Evolutionary conservation across 2,888 invertebrate species (phyloP), one percentile per base, ranked within the genome.

Genomic region (Trimorus sp.): DNA sequence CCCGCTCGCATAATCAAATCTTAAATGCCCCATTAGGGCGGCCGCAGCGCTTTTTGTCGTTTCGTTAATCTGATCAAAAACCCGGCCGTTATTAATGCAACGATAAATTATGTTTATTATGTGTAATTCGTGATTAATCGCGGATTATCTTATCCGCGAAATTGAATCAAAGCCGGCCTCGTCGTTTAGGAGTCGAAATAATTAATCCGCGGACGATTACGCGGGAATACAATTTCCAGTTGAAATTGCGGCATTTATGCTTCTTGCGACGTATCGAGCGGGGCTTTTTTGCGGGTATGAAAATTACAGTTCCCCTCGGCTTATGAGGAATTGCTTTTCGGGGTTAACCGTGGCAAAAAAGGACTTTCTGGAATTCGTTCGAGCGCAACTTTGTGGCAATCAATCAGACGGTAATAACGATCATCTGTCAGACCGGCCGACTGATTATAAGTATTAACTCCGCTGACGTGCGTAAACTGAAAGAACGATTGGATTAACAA

Each of bases 1-100:
- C 60, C 40, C 40, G 15, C n/a, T 66, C 74, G 54, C 62, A 68
- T 74, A 74, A 79, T 79, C 69, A 79, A 79, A 74, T 51, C 16
- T 56, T 69, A 62, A 74, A 69, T 66, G 51, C 4, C 45, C 73
- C 36, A 74, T 79, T 79, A 74, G 26, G 16, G 36, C 60, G 53
- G 42, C 59, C 59, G 40, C 59, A 48, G 40, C 2, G 14, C 49
- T 68, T 68, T 56, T 56, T 51, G 49, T 15, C 37, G 7, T 12
- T 26, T 62, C 12, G n/a, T 45, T 36, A 48, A 26, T 60, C 45
- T 11, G 16, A 56, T 56, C 11, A 16, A 42, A 40, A 59, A 59
- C 12, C 48, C 48, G 40, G 40, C 48, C 48, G n/a, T 48, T 48
- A 48, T 48, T 14, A 48, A 48, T 48, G 11, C n/a, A 45, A 14